A percentile compares a stretch with the other conserved stretches of the same genome.
phyloP scores from a whole-genome alignment of 2,888 invertebrate genomes.

The Acanthosepion pharaonis region DNA sequence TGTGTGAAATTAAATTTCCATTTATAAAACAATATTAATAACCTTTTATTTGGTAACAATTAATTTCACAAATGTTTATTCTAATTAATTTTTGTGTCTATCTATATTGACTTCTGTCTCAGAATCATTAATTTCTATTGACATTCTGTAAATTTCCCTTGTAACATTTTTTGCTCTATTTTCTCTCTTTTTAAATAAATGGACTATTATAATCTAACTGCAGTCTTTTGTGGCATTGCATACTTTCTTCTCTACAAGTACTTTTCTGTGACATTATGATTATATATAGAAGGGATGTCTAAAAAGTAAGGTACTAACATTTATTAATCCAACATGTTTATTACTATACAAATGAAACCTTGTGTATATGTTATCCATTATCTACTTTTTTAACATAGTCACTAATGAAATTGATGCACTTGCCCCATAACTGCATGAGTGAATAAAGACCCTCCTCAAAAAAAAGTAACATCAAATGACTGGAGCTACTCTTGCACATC shows the following conservation, averaged over 20 bases:
- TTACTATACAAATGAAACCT: no score
- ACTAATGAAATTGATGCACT: no score
- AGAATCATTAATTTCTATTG: not conserved
- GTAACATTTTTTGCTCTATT: no score
- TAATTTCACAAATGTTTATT: not conserved
- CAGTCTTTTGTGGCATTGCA: not conserved
- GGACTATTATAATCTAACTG: not conserved
- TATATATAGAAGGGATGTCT: no score
- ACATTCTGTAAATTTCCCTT: not conserved
- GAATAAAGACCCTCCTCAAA: no score
- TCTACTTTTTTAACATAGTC: no score
- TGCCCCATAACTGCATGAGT: no score
- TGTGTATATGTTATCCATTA: no score
- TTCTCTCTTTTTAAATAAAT: not conserved
- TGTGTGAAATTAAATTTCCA: not conserved
- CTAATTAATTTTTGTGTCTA: not conserved
- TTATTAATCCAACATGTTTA: no score
- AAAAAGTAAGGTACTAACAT: no score
- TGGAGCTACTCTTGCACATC: no score
- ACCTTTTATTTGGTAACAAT: not conserved
- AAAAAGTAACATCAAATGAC: no score
- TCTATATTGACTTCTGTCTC: not conserved
- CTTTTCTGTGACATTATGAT: not conserved
- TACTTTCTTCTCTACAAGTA: not conserved
- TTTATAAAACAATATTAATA: not conserved